Conservation (phyloP, 2,888 invertebrate genomes). For the Himalopsyche japonica region DNA sequence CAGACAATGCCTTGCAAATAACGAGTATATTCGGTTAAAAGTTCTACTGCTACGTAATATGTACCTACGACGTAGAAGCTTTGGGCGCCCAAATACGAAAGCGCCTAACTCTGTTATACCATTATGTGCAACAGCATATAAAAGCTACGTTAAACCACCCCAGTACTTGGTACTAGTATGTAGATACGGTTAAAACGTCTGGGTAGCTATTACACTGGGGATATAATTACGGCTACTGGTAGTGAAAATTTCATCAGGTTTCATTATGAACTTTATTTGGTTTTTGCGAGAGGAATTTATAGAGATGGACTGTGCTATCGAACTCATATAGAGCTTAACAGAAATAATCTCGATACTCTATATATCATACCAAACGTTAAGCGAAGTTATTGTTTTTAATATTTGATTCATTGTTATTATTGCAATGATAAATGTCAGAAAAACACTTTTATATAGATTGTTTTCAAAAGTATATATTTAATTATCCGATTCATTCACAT, state of each 20-base stretch:
- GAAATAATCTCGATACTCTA: not conserved
- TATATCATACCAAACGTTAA: not conserved
- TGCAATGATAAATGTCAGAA: too few relatives aligned
- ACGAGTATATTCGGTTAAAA: not conserved
- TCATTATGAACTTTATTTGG: slow-evolving; percentile 29
- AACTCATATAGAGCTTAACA: not conserved
- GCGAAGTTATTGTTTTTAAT: not conserved
- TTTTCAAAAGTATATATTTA: too few relatives aligned
- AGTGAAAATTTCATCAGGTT: slow-evolving; percentile 31
- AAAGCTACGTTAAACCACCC: slow-evolving; percentile 17
- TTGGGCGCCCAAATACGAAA: not conserved
- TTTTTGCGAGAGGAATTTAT: not conserved
- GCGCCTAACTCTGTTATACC: slow-evolving; percentile 5
- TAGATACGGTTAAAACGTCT: not conserved
- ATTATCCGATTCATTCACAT: too few relatives aligned
- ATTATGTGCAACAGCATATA: slow-evolving; percentile 27
- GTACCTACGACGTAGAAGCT: not conserved
- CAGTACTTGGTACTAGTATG: not conserved
- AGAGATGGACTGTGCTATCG: not conserved
- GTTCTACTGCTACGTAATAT: not conserved
- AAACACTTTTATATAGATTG: too few relatives aligned
- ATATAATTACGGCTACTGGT: slow-evolving; percentile 30
- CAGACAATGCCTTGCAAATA: not conserved
- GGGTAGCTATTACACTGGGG: not conserved
- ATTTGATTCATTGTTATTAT: too few relatives aligned